Evolutionary conservation across 1,140 invertebrate genomes (phyloP).

Genomic region (Solenopsis fugax): DNA sequence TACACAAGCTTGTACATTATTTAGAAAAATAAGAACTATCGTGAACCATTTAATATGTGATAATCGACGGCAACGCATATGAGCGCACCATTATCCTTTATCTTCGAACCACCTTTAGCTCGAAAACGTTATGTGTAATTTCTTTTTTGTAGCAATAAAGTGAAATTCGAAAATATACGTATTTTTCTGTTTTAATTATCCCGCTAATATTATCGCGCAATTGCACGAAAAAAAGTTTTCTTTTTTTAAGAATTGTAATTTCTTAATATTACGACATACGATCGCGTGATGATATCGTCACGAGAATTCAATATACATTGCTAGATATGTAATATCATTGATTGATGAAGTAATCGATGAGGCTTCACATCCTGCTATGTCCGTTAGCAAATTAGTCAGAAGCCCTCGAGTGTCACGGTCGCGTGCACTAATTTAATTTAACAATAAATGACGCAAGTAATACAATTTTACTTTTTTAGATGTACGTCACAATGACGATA

Average conservation of each 20-base stretch:
- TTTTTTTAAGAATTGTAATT: neutral
- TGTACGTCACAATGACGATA: neutral
- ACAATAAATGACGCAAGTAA: slow-evolving; percentile 38
- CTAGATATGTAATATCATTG: slow-evolving; percentile 26
- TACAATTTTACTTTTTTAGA: neutral
- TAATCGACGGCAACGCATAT: slow-evolving; percentile 79
- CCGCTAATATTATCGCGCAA: neutral
- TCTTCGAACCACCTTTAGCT: slow-evolving; percentile 76
- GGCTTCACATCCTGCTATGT: slow-evolving; percentile 66
- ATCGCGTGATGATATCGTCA: neutral
- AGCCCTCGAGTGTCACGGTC: slow-evolving; percentile 35
- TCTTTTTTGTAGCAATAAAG: slow-evolving; percentile 82
- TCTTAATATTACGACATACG: slow-evolving; percentile 15
- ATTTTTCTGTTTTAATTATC: neutral
- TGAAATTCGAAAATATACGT: slow-evolving; percentile 74
- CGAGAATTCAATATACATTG: neutral
- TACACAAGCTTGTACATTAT: slow-evolving; percentile 69
- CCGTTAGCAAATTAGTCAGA: slow-evolving; percentile 48
- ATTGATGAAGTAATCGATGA: slow-evolving; percentile 48
- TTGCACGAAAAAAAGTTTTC: neutral
- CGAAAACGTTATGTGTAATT: slow-evolving; percentile 79
- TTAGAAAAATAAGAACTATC: slow-evolving; percentile 27
- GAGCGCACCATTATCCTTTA: slow-evolving; percentile 78
- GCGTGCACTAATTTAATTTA: slow-evolving; percentile 42
- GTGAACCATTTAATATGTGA: slow-evolving; percentile 77